A percentile compares a stretch with the other conserved stretches of the same genome.
Conservation (phyloP, 2,797 vertebrate species). For the Lagorchestes hirsutus region DNA sequence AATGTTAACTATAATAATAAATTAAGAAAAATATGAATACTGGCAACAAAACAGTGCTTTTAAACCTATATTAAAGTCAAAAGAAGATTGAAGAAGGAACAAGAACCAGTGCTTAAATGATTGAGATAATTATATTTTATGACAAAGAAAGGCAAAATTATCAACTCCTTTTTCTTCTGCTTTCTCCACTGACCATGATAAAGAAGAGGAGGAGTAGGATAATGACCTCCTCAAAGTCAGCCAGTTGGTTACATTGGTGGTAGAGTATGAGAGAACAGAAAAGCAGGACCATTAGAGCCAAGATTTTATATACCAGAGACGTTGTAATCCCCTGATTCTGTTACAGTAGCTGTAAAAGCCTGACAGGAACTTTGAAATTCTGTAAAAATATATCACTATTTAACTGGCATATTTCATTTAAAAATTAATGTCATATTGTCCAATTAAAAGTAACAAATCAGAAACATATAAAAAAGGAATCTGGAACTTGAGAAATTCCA, state of each 20-base stretch:
- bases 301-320: not conserved
- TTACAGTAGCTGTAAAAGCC: not conserved
- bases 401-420: not conserved
- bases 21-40: not conserved
- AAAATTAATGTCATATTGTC: not conserved
- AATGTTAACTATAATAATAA: not conserved
- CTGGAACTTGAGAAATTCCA: not conserved
- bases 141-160: not conserved
- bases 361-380: not conserved
- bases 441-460: not conserved
- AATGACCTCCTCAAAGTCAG: not conserved
- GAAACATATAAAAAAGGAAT: not conserved
- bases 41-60: not conserved
- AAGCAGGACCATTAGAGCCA: not conserved
- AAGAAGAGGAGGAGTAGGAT: not conserved
- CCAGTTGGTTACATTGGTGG: not conserved
- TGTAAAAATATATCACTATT: not conserved
- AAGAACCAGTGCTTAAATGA: not conserved
- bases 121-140: not conserved
- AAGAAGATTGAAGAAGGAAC: not conserved
- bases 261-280: not conserved
- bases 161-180: not conserved
- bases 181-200: not conserved
- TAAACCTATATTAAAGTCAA: not conserved
- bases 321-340: not conserved